Evolutionary conservation across 2,888 invertebrate species (phyloP).

Genomic region (Campoletis raptor): DNA sequence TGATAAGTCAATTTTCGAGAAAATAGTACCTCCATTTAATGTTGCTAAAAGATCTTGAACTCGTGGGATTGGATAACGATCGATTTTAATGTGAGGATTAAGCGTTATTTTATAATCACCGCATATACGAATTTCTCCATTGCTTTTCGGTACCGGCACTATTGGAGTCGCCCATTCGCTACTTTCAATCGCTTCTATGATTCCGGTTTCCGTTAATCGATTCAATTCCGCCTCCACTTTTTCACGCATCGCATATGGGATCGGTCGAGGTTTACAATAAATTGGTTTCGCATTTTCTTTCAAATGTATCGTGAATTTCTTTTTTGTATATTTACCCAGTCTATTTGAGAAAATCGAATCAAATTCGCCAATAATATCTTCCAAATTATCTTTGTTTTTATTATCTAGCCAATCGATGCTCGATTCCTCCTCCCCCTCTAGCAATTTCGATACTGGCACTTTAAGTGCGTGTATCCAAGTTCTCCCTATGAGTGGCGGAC

Average conservation of each 20-base stretch:
- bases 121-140: conserved; percentile 65
- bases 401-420: too few relatives aligned
- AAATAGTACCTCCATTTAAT: conserved; percentile 76
- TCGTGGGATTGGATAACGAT: conserved; percentile 55
- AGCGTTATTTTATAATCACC: conserved; percentile 72
- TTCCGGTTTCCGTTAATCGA: conserved; percentile 50
- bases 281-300: conserved; percentile 65
- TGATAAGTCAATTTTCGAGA: conserved; percentile 80
- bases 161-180: background rate
- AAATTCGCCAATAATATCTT: conserved; percentile 49
- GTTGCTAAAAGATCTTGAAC: conserved; percentile 48
- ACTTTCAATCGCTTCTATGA: background rate
- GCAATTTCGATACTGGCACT: conserved; percentile 12
- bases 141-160: background rate
- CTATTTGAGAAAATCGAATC: conserved; percentile 37
- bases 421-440: background rate
- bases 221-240: conserved; percentile 69
- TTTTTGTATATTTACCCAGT: conserved; percentile 15
- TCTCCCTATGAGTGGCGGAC: conserved; percentile 40
- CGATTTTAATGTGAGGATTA: conserved; percentile 66
- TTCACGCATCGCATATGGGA: conserved; percentile 65
- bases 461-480: conserved; percentile 17
- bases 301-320: conserved; percentile 61
- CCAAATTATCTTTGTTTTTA: background rate
- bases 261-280: conserved; percentile 65